Evolutionary conservation across 1,140 invertebrate genomes (phyloP), one percentile per base, ranked within the genome.

Genomic region (Trachymyrmex cornetzi): DNA sequence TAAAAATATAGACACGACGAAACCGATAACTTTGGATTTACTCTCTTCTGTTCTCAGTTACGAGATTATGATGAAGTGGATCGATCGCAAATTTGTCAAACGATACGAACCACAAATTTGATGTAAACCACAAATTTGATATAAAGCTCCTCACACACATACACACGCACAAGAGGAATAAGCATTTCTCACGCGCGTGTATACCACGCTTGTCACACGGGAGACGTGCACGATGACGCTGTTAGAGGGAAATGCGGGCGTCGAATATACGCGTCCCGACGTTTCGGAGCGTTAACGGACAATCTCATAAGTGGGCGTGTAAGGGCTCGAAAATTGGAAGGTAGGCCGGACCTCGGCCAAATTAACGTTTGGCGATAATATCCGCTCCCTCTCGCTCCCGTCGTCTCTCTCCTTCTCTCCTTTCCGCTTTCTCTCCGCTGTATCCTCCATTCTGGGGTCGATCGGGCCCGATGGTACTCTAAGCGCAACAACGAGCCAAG

Each of bases 281-380:
- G 91, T 94, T 94, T 94, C 91, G 90, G 91, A 93, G 93, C 93
- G 94, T 94, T 94, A 94, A 93, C 94, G 93, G 93, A 94, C 94
- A 94, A 95, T 94, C 94, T 94, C 92, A 91, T 94, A 94, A 94
- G 94, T 95, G 95, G 95, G 95, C 95, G 95, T 95, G 95, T 95
- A 93, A 94, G 93, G 93, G 92, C 92, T 94, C 92, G 95, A 95
- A 95, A 95, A 95, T 95, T 95, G 95, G 95, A 95, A 95, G 95
- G 94, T 94, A 94, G 95, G 94, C 93, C 90, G 94, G 93, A 86
- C 92, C 94, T 93, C 92, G 93, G 91, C 91, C 93, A 95, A 95
- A 95, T 95, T 95, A 95, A 95, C 94, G 93, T 95, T 95, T 94
- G 93, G 93, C 94, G 94, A 95, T 95, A 95, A 95, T 95, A 95